A percentile compares a stretch with the other conserved stretches of the same genome.
Evolutionary conservation across 2,888 invertebrate species (phyloP).

Genomic region (Plebejus anna): DNA sequence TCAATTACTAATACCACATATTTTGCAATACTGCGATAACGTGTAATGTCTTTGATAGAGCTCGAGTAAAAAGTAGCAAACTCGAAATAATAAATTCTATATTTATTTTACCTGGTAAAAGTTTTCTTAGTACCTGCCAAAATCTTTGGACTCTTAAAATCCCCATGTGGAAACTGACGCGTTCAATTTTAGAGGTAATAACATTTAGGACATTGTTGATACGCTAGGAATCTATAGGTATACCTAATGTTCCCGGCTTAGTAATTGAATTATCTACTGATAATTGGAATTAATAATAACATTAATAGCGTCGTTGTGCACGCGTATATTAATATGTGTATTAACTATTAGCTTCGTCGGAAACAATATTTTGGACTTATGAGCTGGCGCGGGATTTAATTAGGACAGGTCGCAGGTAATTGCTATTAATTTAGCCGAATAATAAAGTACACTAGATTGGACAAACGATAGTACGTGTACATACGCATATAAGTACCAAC

Average conservation of each 20-base stretch:
- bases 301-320: conserved; percentile 16
- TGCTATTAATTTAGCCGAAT: background rate
- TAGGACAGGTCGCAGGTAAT: background rate
- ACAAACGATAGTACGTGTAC: no score
- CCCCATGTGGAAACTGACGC: background rate
- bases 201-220: background rate
- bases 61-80: no score
- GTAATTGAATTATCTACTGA: conserved; percentile 24
- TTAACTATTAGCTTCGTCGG: conserved; percentile 6
- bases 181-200: background rate
- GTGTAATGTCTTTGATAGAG: no score
- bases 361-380: conserved; percentile 6
- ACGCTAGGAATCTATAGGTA: conserved; percentile 5
- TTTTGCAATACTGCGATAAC: no score
- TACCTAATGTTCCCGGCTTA: conserved; percentile 5
- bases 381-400: background rate
- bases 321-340: conserved; percentile 11
- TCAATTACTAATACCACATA: no score
- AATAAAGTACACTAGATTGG: background rate
- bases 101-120: background rate
- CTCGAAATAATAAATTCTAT: background rate
- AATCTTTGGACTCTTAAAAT: background rate
- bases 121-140: background rate
- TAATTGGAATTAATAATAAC: conserved; percentile 21
- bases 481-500: no score